These are phyloP conservation scores for Hoplostethus atlanticus DNA, from an alignment of 2,797 vertebrate genomes.

Conservation along the genomic window DNA sequence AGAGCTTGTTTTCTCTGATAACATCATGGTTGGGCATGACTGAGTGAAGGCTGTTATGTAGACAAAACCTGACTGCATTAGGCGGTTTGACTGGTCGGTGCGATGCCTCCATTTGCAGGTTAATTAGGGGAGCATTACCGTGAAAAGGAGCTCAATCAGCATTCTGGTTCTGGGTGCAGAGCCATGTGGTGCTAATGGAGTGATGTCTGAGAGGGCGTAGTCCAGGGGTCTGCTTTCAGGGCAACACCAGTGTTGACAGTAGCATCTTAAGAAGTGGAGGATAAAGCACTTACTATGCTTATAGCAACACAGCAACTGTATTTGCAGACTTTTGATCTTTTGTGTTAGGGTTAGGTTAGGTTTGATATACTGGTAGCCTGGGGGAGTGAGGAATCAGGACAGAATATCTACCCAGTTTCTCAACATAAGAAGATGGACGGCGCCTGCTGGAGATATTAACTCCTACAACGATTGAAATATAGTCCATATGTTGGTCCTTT, in stretches of 20 bases:
- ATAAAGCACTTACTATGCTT: neutral
- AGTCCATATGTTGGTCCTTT: conserved; percentile 9
- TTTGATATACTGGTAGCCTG: conserved; percentile 8
- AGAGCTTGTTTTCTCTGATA: conserved; percentile 24
- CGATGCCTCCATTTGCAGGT: conserved; percentile 56
- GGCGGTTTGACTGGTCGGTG: neutral
- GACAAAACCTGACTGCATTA: conserved; percentile 34
- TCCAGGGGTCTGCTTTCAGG: conserved; percentile 16
- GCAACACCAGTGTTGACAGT: conserved; percentile 49
- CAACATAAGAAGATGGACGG: neutral
- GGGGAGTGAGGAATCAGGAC: neutral
- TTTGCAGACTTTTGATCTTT: conserved; percentile 31
- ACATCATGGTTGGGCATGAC: conserved; percentile 25
- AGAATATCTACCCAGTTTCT: neutral
- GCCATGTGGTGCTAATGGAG: conserved; percentile 6
- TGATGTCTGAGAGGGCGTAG: conserved; percentile 3
- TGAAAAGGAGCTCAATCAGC: conserved; percentile 55
- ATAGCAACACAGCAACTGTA: conserved; percentile 14
- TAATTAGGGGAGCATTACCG: conserved; percentile 56
- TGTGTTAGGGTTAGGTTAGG: conserved; percentile 14
- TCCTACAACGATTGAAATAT: conserved; percentile 1
- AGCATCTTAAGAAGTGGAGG: conserved; percentile 6
- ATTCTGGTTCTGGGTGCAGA: conserved; percentile 5
- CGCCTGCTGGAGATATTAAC: neutral
- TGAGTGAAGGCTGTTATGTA: conserved; percentile 14